These are phyloP conservation scores for Bombus sylvicola DNA, from an alignment of 1,140 invertebrate species.

Conservation along the genomic window DNA sequence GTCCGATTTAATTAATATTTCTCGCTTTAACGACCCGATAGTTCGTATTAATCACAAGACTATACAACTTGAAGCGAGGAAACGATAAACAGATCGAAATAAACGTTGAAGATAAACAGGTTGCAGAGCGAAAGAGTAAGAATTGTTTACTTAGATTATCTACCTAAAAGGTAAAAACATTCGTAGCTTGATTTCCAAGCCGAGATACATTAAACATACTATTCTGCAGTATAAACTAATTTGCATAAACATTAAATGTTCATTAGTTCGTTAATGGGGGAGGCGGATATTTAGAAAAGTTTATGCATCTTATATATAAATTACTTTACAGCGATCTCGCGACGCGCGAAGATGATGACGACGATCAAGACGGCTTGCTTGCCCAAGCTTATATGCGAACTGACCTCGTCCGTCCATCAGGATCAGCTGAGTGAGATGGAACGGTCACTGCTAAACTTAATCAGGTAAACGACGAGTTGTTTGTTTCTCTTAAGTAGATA, in stretches of 20 bases:
- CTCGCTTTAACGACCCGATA: too few species aligned
- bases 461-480: constrained; percentile 84
- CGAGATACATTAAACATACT: too few species aligned
- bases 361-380: constrained; percentile 86
- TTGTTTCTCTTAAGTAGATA: not conserved
- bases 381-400: constrained; percentile 90
- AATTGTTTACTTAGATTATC: too few species aligned
- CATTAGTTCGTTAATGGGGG: not conserved
- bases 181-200: too few species aligned
- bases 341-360: constrained; percentile 78
- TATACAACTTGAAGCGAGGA: not conserved
- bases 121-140: not conserved
- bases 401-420: constrained; percentile 86
- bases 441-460: constrained; percentile 86
- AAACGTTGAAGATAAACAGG: not conserved
- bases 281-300: too few species aligned
- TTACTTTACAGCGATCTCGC: constrained; percentile 70
- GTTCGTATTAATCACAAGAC: not conserved
- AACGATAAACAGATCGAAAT: too few species aligned
- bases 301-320: not conserved
- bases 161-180: too few species aligned
- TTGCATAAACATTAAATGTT: not conserved
- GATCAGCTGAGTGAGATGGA: constrained; percentile 88
- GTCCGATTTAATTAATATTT: not conserved
- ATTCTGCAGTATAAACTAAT: not conserved